Evolutionary conservation across 2,797 vertebrate genomes (phyloP).

Genomic region (Peromyscus nudipes): DNA sequence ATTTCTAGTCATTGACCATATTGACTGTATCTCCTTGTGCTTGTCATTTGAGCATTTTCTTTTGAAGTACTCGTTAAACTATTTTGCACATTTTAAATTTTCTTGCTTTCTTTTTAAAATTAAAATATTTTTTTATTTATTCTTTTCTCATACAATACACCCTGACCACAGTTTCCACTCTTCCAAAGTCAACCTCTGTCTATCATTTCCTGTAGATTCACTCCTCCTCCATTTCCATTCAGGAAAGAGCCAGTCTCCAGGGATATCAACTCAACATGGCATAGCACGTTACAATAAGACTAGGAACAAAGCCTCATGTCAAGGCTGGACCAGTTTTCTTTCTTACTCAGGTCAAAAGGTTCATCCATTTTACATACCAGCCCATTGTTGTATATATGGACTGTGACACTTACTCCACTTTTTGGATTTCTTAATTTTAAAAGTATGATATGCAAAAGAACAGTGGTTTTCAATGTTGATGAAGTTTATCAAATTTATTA

Average conservation of each 20-base stretch:
- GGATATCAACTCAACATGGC: not conserved
- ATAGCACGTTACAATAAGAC: not conserved
- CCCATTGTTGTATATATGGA: not conserved
- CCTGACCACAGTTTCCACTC: not conserved
- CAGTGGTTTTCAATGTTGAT: not conserved
- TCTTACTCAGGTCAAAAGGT: not conserved
- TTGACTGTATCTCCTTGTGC: not conserved
- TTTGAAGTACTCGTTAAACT: not conserved
- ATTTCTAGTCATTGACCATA: not conserved
- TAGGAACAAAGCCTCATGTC: not conserved
- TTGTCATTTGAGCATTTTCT: not conserved
- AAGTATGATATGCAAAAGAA: not conserved
- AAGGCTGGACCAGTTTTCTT: not conserved
- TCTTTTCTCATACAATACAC: not conserved
- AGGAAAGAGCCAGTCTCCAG: not conserved
- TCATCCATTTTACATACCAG: not conserved
- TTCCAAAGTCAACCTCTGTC: not conserved
- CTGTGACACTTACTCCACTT: not conserved
- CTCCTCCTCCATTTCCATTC: not conserved
- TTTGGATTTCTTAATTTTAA: constrained; percentile 9
- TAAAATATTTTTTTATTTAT: not conserved
- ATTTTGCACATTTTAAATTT: constrained; percentile 21
- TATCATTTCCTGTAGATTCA: not conserved
- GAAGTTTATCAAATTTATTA: not conserved
- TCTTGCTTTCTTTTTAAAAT: not conserved